Base-by-base conservation (phyloP, 2,113 vertebrate genomes). In the Erythrocercus mccallii region DNA sequence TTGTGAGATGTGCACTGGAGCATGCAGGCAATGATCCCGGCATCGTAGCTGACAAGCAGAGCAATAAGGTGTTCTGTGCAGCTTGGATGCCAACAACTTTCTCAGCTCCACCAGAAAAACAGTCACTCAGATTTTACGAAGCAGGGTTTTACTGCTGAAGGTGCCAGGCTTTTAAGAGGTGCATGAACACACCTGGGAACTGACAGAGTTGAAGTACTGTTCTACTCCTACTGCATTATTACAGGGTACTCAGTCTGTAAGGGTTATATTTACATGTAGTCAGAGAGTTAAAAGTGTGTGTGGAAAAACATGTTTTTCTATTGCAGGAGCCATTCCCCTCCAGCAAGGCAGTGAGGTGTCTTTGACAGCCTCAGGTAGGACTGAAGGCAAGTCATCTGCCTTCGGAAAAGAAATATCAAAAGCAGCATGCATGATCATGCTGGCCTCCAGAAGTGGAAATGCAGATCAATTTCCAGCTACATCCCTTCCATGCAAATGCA, bases 1-100 rank as follows among this genome's bases (percentile, higher is more conserved):
- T 92, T 96, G 95, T 77, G 89, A 82, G 87, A 38, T 81, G 93
- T 69, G 93, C 89, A 62, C 53, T 69, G 91, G 24, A 81, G 94
- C 31, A 0, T 87, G 81, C 70, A 62, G 62, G 73, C 66, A 60
- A 89, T 92, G 91, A 96, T 97, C 84, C 66, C 0, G 0, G 73
- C 73, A 11, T n/a, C 0, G 2, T 2, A 24, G 64, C 0, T 94
- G 89, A 95, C 91, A 94, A 91, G 93, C 70, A 85, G 77, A 96
- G 81, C 81, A 92, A 78, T 58, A 35, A 95, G 45, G 61, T 53
- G 48, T 33, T 88, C 80, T 70, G 35, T 42, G 78, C 81, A 53
- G 74, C 90, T 82, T 7, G 12, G n/a, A 66, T 1, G 8, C 77
- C 28, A 19, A 42, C 54, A 89, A 35, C 57, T 76, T 89, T 11